Conservation (phyloP, 2,113 vertebrate genomes). For the Cyphomyrus plagiostoma region DNA sequence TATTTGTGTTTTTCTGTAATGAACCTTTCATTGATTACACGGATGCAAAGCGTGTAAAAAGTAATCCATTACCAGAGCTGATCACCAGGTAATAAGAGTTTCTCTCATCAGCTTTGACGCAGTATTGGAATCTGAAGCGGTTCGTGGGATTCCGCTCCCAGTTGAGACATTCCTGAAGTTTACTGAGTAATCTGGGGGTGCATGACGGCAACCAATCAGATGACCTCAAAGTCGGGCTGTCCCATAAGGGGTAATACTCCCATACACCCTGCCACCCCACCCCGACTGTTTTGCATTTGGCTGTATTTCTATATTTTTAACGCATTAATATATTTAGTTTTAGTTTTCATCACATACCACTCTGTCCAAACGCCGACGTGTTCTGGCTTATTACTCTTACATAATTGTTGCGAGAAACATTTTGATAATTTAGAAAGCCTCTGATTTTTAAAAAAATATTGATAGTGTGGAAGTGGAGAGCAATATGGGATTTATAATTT, state of each 20-base stretch:
- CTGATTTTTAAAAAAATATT: not conserved
- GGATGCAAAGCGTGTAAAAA: not conserved
- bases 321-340: not conserved
- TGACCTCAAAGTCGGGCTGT: conserved; percentile 24
- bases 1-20: conserved; percentile 7
- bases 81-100: not conserved
- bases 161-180: conserved; percentile 24
- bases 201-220: conserved; percentile 33
- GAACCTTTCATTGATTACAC: conserved; percentile 10
- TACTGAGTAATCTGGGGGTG: conserved; percentile 8
- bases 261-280: not conserved
- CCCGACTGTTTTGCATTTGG: not conserved
- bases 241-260: conserved; percentile 31
- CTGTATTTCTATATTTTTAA: not conserved
- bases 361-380: not conserved
- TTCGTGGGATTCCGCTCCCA: conserved; percentile 3
- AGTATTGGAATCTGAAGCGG: not conserved
- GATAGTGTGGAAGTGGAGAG: not conserved
- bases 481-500: not conserved
- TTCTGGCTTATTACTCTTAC: not conserved
- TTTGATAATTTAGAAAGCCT: not conserved
- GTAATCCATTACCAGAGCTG: not conserved
- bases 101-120: not conserved
- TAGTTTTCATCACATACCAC: not conserved
- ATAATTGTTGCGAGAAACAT: not conserved